These are phyloP conservation scores for Eupsilia transversa DNA, from an alignment of 2,888 invertebrate genomes.

Conservation along the genomic window DNA sequence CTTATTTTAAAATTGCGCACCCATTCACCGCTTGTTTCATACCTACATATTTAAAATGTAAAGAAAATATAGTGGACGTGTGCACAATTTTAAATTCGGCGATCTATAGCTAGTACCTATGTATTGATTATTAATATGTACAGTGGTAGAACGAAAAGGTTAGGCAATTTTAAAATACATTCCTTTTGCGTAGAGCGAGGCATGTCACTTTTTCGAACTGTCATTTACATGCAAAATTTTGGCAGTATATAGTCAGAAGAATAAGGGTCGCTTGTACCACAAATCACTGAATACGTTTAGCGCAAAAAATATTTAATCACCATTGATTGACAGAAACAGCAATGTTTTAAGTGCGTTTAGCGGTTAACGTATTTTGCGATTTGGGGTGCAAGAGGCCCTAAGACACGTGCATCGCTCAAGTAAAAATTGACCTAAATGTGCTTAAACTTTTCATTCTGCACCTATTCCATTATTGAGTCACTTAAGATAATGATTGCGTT, in stretches of 20 bases:
- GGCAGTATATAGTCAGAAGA: conserved; percentile 1
- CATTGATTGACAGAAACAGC: neutral
- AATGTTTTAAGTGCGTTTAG: neutral
- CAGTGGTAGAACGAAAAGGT: conserved; percentile 24
- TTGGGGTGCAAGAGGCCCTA: neutral
- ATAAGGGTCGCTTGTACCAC: neutral
- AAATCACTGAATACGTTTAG: neutral
- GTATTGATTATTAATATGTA: neutral
- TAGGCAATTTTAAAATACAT: conserved; percentile 34
- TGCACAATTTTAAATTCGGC: conserved; percentile 17
- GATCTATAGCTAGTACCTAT: neutral
- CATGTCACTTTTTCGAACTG: neutral
- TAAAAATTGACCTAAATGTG: conserved; percentile 1
- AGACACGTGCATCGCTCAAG: neutral
- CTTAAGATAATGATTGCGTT: neutral
- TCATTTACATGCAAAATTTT: neutral
- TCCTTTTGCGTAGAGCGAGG: conserved; percentile 14
- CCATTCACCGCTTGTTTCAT: neutral
- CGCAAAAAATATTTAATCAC: neutral
- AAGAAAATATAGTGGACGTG: conserved; percentile 1
- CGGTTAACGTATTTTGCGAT: neutral
- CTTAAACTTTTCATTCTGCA: conserved; percentile 22
- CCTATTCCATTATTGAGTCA: conserved; percentile 25
- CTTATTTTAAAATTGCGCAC: neutral
- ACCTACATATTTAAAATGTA: neutral